phyloP scores from a whole-genome alignment of 2,888 invertebrate species.

The Zygaena filipendulae region DNA sequence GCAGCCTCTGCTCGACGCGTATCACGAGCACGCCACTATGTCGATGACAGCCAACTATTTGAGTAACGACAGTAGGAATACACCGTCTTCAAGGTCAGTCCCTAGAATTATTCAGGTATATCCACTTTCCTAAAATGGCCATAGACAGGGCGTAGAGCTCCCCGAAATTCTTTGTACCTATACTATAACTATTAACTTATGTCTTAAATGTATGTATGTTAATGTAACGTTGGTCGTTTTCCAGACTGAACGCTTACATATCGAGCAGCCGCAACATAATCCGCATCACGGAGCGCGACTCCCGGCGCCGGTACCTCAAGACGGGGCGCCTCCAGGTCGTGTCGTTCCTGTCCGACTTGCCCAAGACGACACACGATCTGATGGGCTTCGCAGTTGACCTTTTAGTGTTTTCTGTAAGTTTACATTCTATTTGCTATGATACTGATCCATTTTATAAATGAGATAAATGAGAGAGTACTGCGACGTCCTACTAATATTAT shows the following conservation, averaged over 20 bases:
- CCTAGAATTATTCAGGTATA: no score
- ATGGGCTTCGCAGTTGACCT: conserved; percentile 92
- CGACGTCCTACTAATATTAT: no score
- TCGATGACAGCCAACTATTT: conserved; percentile 73
- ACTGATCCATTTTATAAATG: no score
- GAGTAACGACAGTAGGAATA: conserved; percentile 33
- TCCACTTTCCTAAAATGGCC: no score
- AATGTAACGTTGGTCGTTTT: no score
- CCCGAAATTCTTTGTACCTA: no score
- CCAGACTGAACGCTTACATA: conserved; percentile 70
- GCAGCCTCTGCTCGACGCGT: conserved; percentile 83
- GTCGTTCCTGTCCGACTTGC: conserved; percentile 83
- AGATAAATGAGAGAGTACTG: no score
- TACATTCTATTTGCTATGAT: conserved; percentile 1
- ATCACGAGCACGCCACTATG: conserved; percentile 86
- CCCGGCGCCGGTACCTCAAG: conserved; percentile 74
- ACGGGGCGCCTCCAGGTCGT: conserved; percentile 83
- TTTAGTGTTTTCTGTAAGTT: conserved; percentile 76
- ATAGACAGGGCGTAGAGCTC: no score
- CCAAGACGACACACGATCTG: conserved; percentile 87
- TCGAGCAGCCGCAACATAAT: conserved; percentile 76
- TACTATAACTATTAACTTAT: no score
- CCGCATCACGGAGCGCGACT: conserved; percentile 69
- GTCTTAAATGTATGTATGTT: no score
- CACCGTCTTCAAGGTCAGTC: conserved; percentile 27